These are phyloP conservation scores for Bombyx mandarina DNA, from an alignment of 1,140 invertebrate species.

Conservation along the genomic window DNA sequence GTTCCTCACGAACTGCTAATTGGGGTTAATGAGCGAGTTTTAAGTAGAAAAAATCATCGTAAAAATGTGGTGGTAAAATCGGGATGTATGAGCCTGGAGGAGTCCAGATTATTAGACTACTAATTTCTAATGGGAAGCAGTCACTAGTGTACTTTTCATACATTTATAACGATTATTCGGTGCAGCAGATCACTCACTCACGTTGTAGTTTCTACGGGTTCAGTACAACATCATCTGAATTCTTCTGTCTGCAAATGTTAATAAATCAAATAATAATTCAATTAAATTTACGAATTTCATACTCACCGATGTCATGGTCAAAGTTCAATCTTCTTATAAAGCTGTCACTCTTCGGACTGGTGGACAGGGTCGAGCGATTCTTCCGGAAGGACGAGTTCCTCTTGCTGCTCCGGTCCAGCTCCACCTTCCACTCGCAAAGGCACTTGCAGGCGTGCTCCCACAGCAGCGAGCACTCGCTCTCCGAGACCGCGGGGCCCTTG, in stretches of 20 bases:
- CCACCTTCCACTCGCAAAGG: conserved; percentile 58
- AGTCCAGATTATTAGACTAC: too few relatives aligned
- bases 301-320: conserved; percentile 55
- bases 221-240: not conserved
- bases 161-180: too few relatives aligned
- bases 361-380: conserved; percentile 53
- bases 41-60: too few relatives aligned
- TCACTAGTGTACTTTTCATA: too few relatives aligned
- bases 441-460: conserved; percentile 66
- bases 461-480: conserved; percentile 68
- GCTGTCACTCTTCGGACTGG: conserved; percentile 57
- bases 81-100: too few relatives aligned
- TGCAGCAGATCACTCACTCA: not conserved
- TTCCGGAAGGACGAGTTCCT: conserved; percentile 63
- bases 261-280: too few relatives aligned
- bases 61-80: too few relatives aligned
- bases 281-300: not conserved
- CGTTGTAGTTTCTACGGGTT: not conserved
- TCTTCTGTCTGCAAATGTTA: too few relatives aligned
- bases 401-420: conserved; percentile 59
- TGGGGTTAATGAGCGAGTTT: too few relatives aligned
- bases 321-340: conserved; percentile 45
- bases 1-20: too few relatives aligned
- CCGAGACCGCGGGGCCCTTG: conserved; percentile 59
- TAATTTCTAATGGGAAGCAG: too few relatives aligned